Evolutionary conservation across 2,888 invertebrate genomes (phyloP).

Genomic region (Myopa tessellatipennis): DNA sequence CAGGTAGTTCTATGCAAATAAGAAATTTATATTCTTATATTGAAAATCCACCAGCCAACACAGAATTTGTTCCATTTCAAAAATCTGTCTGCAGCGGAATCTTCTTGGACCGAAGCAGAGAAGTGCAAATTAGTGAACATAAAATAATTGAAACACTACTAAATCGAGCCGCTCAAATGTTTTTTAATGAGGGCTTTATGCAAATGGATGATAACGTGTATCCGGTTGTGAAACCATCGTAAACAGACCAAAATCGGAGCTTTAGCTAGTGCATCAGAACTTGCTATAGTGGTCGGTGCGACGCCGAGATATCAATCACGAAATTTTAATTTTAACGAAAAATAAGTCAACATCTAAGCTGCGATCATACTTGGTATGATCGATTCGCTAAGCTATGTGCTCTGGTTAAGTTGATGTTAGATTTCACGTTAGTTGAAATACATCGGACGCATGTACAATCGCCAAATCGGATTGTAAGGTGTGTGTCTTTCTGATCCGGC

Average conservation of each 20-base stretch:
- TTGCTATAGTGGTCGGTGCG: background rate
- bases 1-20: conserved; percentile 5
- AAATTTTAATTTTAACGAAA: conserved; percentile 40
- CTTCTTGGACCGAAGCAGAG: background rate
- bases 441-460: conserved; percentile 22
- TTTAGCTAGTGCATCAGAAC: conserved; percentile 29
- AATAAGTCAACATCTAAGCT: conserved; percentile 13
- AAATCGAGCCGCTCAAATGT: conserved; percentile 16
- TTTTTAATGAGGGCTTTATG: conserved; percentile 34
- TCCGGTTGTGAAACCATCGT: conserved; percentile 34
- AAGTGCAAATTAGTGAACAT: conserved; percentile 13
- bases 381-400: background rate
- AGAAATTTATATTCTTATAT: background rate
- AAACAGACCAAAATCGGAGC: background rate
- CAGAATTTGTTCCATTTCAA: conserved; percentile 26
- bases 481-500: background rate
- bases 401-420: background rate
- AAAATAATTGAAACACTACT: background rate
- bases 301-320: conserved; percentile 23
- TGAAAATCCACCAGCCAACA: conserved; percentile 21
- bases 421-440: conserved; percentile 24
- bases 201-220: conserved; percentile 33
- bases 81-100: background rate
- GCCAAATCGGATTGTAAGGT: conserved; percentile 8
- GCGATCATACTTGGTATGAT: background rate